Percentiles rank a stretch among this genome's conserved stretches.
Evolutionary conservation across 2,797 vertebrate species (phyloP).

Genomic region (Melopsittacus undulatus): DNA sequence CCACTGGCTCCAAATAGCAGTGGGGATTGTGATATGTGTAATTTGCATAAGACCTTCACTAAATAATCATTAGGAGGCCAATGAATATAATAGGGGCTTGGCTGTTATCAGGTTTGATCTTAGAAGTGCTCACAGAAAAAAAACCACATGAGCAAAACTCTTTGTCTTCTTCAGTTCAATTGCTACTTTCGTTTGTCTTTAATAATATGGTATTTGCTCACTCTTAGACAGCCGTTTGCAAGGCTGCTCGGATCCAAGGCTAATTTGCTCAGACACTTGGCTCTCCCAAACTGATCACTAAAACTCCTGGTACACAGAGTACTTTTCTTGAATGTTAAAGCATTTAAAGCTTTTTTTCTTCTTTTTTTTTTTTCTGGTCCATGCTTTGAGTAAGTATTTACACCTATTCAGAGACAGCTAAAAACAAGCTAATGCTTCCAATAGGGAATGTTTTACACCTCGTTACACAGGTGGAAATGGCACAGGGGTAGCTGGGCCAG

Average conservation of each 20-base stretch:
- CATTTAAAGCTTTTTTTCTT: not conserved
- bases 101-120: conserved; percentile 4
- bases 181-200: conserved; percentile 67
- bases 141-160: conserved; percentile 44
- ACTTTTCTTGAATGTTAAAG: conserved; percentile 58
- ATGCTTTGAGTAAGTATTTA: conserved; percentile 28
- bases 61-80: conserved; percentile 3
- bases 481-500: not conserved
- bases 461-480: not conserved
- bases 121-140: not conserved
- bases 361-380: not conserved
- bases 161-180: conserved; percentile 55
- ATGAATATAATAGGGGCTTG: conserved; percentile 3
- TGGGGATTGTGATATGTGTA: not conserved
- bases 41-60: conserved; percentile 59
- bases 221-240: conserved; percentile 42
- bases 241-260: conserved; percentile 53
- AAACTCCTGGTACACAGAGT: conserved; percentile 59
- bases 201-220: conserved; percentile 65
- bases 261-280: conserved; percentile 63
- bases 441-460: conserved; percentile 28
- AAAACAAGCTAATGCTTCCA: conserved; percentile 14
- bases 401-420: not conserved
- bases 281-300: conserved; percentile 48
- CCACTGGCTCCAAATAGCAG: not conserved